These are phyloP conservation scores for Griposia aprilina DNA, from an alignment of 2,888 invertebrate species.

Conservation along the genomic window DNA sequence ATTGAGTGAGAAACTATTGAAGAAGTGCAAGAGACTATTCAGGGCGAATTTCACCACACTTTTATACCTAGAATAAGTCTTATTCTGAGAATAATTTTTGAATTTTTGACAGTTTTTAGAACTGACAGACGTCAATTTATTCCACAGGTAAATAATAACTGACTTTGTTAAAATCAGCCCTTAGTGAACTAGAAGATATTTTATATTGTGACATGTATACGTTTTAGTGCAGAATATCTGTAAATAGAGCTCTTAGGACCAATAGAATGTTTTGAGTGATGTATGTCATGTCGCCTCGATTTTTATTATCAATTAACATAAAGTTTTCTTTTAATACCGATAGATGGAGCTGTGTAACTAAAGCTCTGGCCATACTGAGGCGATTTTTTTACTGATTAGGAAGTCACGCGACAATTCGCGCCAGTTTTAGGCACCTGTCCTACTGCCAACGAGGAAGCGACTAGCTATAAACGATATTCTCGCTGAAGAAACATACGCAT, in stretches of 20 bases:
- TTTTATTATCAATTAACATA: not conserved
- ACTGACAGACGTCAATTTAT: too few relatives aligned
- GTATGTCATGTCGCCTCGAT: not conserved
- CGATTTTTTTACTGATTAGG: not conserved
- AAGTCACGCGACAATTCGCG: not conserved
- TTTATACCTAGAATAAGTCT: too few relatives aligned
- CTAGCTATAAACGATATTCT: not conserved
- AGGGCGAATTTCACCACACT: too few relatives aligned
- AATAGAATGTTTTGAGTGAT: not conserved
- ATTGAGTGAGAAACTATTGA: conserved; percentile 43
- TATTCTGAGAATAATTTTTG: too few relatives aligned
- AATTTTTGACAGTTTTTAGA: too few relatives aligned
- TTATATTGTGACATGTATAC: not conserved
- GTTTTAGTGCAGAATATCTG: conserved; percentile 7
- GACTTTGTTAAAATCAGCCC: too few relatives aligned
- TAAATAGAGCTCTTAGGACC: not conserved
- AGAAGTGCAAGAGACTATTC: conserved; percentile 15
- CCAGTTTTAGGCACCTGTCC: not conserved
- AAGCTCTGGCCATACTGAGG: not conserved
- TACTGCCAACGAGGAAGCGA: not conserved
- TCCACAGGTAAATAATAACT: too few relatives aligned
- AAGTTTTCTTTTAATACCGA: not conserved
- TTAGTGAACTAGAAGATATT: conserved; percentile 15
- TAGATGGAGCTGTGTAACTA: not conserved
- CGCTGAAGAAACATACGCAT: not conserved